A percentile compares a stretch with the other conserved stretches of the same genome.
These are phyloP conservation scores for Hylaeus anthracinus DNA, from an alignment of 1,140 invertebrate genomes.

Conservation along the genomic window DNA sequence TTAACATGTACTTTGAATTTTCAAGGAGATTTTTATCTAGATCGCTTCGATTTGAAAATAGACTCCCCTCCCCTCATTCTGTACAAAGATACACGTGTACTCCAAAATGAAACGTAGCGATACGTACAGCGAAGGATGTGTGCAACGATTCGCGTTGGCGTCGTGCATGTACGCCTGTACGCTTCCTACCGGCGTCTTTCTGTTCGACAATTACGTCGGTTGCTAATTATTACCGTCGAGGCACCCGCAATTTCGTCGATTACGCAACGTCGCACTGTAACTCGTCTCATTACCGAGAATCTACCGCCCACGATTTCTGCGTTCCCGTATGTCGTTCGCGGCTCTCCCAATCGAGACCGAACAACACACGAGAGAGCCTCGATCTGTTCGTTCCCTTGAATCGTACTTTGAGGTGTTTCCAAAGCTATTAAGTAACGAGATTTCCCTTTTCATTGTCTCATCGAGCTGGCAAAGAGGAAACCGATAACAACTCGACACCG, in stretches of 20 bases:
- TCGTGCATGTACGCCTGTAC: background rate
- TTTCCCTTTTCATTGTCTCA: background rate
- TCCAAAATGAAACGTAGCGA: background rate
- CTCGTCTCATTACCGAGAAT: conserved; percentile 18
- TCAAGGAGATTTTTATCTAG: too few relatives aligned
- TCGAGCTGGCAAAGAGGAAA: too few relatives aligned
- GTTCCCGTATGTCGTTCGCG: background rate
- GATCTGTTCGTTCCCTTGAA: background rate
- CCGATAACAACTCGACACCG: background rate
- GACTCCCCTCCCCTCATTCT: too few relatives aligned
- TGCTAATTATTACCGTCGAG: conserved; percentile 29
- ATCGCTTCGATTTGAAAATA: too few relatives aligned
- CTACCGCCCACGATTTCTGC: conserved; percentile 11
- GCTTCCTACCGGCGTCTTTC: background rate
- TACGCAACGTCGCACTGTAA: conserved; percentile 6
- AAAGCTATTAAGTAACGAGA: conserved; percentile 6
- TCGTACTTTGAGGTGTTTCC: background rate
- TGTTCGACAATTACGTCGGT: conserved; percentile 14
- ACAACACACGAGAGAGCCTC: too few relatives aligned
- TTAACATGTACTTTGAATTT: too few relatives aligned
- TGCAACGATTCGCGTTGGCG: background rate
- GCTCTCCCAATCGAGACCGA: background rate
- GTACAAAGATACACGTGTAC: too few relatives aligned
- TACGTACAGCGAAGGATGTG: background rate
- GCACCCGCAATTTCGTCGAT: conserved; percentile 40